Evolutionary conservation across 2,888 invertebrate genomes (phyloP), one percentile per base, ranked within the genome.

Genomic region (Pediacus dermestoides): DNA sequence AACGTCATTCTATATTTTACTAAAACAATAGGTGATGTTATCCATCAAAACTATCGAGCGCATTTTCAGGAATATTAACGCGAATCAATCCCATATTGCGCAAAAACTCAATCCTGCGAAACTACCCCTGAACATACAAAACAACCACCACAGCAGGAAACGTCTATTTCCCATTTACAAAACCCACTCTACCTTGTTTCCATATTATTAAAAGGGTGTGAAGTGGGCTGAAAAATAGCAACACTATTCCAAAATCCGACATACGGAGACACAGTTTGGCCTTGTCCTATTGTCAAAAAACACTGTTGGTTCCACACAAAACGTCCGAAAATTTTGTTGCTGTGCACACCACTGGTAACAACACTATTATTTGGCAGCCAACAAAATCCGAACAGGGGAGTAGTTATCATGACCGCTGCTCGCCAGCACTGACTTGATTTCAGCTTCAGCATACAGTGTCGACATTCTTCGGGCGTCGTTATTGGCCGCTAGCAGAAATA

Each of bases 361-460:
- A 40, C 49, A 48, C 45, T 39, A 41, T 71, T 74, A 72, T 69
- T 67, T 57, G 67, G 62, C 63, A 66, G 61, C 66, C 66, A 66
- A 64, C 67, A 65, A 59, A 65, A 63, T 64, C 68, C 66, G 66
- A 66, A 64, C 61, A 65, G 62, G 66, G 72, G 71, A 68, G 71
- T 66, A 70, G 72, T 67, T 68, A 74, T 66, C 68, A 70, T 69
- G 70, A 68, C 70, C 70, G 70, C 65, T 68, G 67, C 63, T 62
- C 61, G 62, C 61, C 64, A 64, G 60, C 62, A 68, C 66, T 67
- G 68, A 66, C 60, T 63, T 66, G 13, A 13, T n/a, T n/a, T n/a
- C n/a, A n/a, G n/a, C n/a, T n/a, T n/a, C n/a, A n/a, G n/a, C n/a
- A n/a, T n/a, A n/a, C 30, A 39, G 25, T 25, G 34, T 33, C 36